Percentiles rank a stretch among this genome's conserved stretches.
phyloP scores from a whole-genome alignment of 2,797 vertebrate genomes.

The Fistularia tabacaria region DNA sequence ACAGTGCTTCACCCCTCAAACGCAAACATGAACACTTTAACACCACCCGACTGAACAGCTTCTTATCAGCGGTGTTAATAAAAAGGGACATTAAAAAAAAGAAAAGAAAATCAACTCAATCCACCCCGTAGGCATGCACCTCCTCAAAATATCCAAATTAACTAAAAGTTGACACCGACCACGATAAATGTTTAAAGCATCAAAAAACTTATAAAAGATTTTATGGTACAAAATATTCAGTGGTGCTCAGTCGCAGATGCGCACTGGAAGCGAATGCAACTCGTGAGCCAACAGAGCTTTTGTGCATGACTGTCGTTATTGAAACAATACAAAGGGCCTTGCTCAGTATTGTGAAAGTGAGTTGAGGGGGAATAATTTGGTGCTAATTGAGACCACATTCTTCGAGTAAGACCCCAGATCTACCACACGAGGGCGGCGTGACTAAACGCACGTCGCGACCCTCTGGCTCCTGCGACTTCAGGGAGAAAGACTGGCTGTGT shows the following conservation, averaged over 20 bases:
- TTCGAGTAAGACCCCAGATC: conserved; percentile 41
- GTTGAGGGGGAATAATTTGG: conserved; percentile 69
- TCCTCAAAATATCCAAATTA: conserved; percentile 31
- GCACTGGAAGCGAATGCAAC: conserved; percentile 53
- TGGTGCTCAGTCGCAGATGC: conserved; percentile 55
- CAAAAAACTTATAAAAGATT: conserved; percentile 45
- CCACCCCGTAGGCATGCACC: conserved; percentile 10
- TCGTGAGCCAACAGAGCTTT: conserved; percentile 63
- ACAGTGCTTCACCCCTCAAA: conserved; percentile 27
- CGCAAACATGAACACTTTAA: conserved; percentile 18
- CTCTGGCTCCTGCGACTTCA: neutral
- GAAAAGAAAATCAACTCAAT: too few species aligned
- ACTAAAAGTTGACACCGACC: conserved; percentile 29
- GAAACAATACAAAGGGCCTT: conserved; percentile 68
- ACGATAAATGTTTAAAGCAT: conserved; percentile 60
- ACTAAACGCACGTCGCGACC: conserved; percentile 25
- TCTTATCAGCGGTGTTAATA: conserved; percentile 15
- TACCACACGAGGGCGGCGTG: conserved; percentile 70
- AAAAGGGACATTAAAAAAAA: conserved; percentile 21
- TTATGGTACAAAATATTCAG: conserved; percentile 56
- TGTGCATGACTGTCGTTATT: conserved; percentile 66
- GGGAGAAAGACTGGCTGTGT: neutral
- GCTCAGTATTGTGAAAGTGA: conserved; percentile 67
- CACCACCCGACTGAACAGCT: neutral
- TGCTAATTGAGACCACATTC: conserved; percentile 69